A percentile compares a stretch with the other conserved stretches of the same genome.
Conservation (phyloP, 2,797 vertebrate species). For the Acanthornis magna region DNA sequence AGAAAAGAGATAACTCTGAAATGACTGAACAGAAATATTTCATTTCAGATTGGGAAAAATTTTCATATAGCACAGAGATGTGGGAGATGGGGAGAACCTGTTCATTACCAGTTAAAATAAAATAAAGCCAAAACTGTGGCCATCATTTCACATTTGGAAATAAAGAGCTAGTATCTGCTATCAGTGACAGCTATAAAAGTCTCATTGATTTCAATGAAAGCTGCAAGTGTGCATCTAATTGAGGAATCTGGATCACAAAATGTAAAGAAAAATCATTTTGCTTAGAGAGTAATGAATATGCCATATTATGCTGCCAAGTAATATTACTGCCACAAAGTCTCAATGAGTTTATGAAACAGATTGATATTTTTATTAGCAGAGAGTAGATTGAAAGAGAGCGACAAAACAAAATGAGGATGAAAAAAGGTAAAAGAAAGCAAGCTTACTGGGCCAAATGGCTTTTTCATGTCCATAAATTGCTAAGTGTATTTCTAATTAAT, state of each 20-base stretch:
- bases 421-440: slow-evolving; percentile 32
- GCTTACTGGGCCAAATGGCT: slow-evolving; percentile 57
- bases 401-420: slow-evolving; percentile 35
- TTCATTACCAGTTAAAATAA: neutral
- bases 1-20: neutral
- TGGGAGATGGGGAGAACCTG: neutral
- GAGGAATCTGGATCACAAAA: slow-evolving; percentile 44
- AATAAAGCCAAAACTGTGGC: neutral
- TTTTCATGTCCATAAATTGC: slow-evolving; percentile 67
- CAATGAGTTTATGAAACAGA: slow-evolving; percentile 56
- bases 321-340: slow-evolving; percentile 41
- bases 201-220: slow-evolving; percentile 22
- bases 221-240: slow-evolving; percentile 19
- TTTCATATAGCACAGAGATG: neutral
- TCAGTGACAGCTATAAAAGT: slow-evolving; percentile 37
- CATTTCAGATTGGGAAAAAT: neutral
- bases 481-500: slow-evolving; percentile 71
- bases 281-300: slow-evolving; percentile 53
- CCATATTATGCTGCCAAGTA: slow-evolving; percentile 42
- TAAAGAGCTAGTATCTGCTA: neutral
- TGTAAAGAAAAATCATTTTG: slow-evolving; percentile 55
- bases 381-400: neutral
- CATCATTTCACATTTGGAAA: slow-evolving; percentile 26
- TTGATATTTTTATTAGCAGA: slow-evolving; percentile 57
- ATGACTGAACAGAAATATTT: neutral